A percentile compares a stretch with the other conserved stretches of the same genome.
Evolutionary conservation across 2,113 vertebrate genomes (phyloP).

Genomic region (Uropsilus gracilis): DNA sequence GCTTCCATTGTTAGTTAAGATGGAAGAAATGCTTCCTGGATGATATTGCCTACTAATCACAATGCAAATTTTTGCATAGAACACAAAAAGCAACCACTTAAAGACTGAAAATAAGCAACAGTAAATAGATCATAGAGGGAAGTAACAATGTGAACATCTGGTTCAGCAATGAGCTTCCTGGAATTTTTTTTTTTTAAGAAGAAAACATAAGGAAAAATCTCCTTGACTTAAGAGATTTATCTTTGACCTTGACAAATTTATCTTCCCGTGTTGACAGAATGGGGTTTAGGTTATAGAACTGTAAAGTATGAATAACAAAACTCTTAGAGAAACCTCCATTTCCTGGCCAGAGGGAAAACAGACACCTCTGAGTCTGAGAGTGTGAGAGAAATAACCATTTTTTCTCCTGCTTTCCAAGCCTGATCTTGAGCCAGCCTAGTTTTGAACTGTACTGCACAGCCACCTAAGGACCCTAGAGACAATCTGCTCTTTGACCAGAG

Average conservation of each 20-base stretch:
- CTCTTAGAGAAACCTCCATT: not conserved
- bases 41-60: not conserved
- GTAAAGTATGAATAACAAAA: not conserved
- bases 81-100: not conserved
- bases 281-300: not conserved
- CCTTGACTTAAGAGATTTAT: no score
- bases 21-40: not conserved
- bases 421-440: not conserved
- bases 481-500: not conserved
- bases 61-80: not conserved
- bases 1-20: not conserved
- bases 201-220: no score
- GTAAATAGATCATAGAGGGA: not conserved
- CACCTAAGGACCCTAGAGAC: not conserved
- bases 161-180: not conserved
- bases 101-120: not conserved
- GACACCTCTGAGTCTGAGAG: not conserved
- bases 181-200: no score
- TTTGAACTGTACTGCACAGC: not conserved
- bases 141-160: not conserved
- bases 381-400: not conserved
- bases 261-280: not conserved
- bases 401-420: not conserved
- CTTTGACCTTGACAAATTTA: not conserved
- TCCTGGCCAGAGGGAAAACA: not conserved